Evolutionary conservation across 2,113 vertebrate genomes (phyloP).

Genomic region (Paratilapia polleni): DNA sequence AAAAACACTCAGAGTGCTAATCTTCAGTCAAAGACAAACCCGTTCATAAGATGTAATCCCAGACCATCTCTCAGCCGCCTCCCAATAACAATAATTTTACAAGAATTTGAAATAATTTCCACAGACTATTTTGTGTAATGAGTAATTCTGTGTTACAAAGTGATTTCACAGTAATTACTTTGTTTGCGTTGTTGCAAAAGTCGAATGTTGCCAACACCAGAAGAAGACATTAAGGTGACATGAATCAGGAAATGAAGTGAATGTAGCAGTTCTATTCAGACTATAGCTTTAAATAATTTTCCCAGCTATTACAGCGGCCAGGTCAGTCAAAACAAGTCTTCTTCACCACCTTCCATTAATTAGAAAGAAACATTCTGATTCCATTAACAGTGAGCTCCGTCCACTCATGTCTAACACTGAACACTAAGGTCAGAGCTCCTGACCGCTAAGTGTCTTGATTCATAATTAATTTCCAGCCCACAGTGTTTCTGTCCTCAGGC

Average conservation of each 20-base stretch:
- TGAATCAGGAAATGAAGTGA: background rate
- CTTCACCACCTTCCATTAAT: background rate
- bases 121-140: background rate
- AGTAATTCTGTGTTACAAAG: background rate
- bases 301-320: background rate
- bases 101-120: slow-evolving; percentile 10
- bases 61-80: background rate
- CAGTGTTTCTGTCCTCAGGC: slow-evolving; percentile 18
- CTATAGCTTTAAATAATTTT: rapidly evolving
- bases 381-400: background rate
- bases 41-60: background rate
- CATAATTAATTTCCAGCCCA: slow-evolving; percentile 27
- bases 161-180: slow-evolving; percentile 4
- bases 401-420: slow-evolving; percentile 3
- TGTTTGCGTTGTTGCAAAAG: background rate
- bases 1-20: background rate
- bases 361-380: background rate
- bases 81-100: too few relatives aligned
- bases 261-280: background rate
- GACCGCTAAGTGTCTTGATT: slow-evolving; percentile 21
- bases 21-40: background rate
- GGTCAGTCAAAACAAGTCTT: background rate
- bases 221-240: background rate
- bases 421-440: slow-evolving; percentile 19
- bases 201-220: background rate